These are phyloP conservation scores for human DNA, from an alignment of 2,113 vertebrate species.

Conservation along the genomic window GRCh38 chr9:75377001-75377500, in stretches of 20 bases:
- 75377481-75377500: not conserved
- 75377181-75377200: not conserved
- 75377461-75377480: too few relatives aligned
- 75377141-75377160: too few relatives aligned
- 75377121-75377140: too few relatives aligned
- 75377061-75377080: not conserved
- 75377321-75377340: slow-evolving; percentile 29
- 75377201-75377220: not conserved
- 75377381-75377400: slow-evolving; percentile 9
- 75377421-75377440: not conserved
- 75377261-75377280: not conserved
- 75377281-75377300: not conserved
- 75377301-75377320: not conserved
- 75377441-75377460: not conserved
- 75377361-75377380: not conserved
- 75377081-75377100: not conserved
- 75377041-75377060: not conserved
- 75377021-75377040: not conserved
- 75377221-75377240: not conserved
- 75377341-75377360: not conserved
- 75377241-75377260: not conserved
- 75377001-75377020: not conserved
- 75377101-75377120: not conserved
- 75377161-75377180: not conserved
- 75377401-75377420: not conserved